Base-by-base conservation (phyloP, 2,888 invertebrate genomes). In the Gryllus longicercus region DNA sequence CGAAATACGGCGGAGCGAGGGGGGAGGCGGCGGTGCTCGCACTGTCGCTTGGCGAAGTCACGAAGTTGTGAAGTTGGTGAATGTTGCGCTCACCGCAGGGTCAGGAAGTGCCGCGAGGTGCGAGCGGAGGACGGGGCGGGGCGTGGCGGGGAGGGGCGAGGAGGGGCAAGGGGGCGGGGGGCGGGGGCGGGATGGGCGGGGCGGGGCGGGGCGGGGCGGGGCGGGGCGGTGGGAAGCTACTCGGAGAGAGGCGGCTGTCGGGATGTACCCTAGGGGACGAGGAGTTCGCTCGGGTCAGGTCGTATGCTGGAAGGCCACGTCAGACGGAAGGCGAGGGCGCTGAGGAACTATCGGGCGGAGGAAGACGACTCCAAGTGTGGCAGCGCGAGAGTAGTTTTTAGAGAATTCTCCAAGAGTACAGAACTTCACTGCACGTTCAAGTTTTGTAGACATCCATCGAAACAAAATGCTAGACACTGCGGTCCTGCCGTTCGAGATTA, bases 21-120 rank as follows among this genome's bases (percentile, higher is more conserved):
- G 4, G 5, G 63, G 16, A 14, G 63, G 11, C 1, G n/a, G 63
- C 12, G n/a, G 14, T 18, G 63, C 63, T 14, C 63, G 63, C 16
- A 63, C 63, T 18, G 14, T 63, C 63, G n/a, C 63, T n/a, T 18
- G 63, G 63, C 14, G 63, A 63, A 63, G 63, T 63, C 63, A n/a
- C n/a, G 63, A 63, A 63, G 63, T 63, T 63, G 63, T 63, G 63
- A 63, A n/a, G n/a, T 63, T 63, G 63, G 63, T 18, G 63, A 63
- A n/a, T 63, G 63, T 63, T 63, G 14, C 63, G 63, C 38, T 38
- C 38, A 38, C 38, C 38, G 38, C 38, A 63, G 63, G 63, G 14
- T 21, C 21, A 21, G n/a, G 14, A 8, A 14, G 38, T 21, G 8
- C 63, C 8, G 16, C 63, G 63, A 63, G 63, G 63, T 63, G 63